Evolutionary conservation across 1,140 invertebrate genomes (phyloP), one percentile per base, ranked within the genome.

Genomic region (Elysia chlorotica): DNA sequence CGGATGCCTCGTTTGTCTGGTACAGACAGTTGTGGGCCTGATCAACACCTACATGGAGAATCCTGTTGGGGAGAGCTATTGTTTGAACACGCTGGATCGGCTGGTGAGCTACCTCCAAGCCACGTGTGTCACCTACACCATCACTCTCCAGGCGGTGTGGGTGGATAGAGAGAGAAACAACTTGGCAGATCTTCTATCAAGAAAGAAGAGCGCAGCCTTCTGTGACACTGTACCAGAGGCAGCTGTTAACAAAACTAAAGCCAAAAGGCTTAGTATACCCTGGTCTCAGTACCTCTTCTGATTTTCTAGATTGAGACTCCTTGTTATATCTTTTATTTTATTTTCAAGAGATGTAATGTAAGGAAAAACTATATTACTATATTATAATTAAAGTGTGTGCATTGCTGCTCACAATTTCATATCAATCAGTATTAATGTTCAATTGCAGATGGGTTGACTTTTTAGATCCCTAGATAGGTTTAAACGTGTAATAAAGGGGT

Each of bases 241-340:
- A 21, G 31, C 41, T 10, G 25, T 62, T 0, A 72, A 72, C 21
- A 38, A 76, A 53, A 82, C 78, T 56, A 82, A 79, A 65, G 73
- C 78, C 5, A 82, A 82, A 54, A 82, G 80, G 61, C 70, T 82
- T 10, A 48, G n/a, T 14, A 48, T 48, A n/a, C n/a, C n/a, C n/a
- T n/a, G n/a, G n/a, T n/a, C n/a, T n/a, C n/a, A n/a, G n/a, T n/a
- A n/a, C n/a, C n/a, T n/a, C n/a, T n/a, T n/a, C n/a, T n/a, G n/a
- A n/a, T n/a, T n/a, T n/a, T n/a, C n/a, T n/a, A n/a, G n/a, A n/a
- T n/a, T n/a, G n/a, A n/a, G n/a, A n/a, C n/a, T n/a, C n/a, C n/a
- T n/a, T n/a, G n/a, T n/a, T n/a, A n/a, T n/a, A n/a, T n/a, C n/a
- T n/a, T n/a, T n/a, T n/a, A n/a, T n/a, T n/a, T n/a, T n/a, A n/a